A percentile compares a stretch with the other conserved stretches of the same genome.
These are phyloP conservation scores for Thumatha senex DNA, from an alignment of 2,888 invertebrate species.

Conservation along the genomic window DNA sequence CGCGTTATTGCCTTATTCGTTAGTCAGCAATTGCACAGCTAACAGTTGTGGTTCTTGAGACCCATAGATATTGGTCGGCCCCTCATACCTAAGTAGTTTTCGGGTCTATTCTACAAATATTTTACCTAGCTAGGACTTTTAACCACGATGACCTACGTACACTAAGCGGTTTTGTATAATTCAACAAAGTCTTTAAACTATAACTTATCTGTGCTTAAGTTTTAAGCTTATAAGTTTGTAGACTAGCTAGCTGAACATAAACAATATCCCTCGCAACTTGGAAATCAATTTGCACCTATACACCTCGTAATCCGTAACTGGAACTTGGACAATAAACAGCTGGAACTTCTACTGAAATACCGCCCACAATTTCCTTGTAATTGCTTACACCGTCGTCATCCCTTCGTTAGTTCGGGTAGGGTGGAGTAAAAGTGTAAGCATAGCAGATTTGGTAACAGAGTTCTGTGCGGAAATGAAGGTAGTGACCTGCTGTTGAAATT, in stretches of 20 bases:
- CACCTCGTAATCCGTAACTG: slow-evolving; percentile 1
- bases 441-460: background rate
- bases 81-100: no score
- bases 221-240: background rate
- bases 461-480: background rate
- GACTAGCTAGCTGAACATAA: background rate
- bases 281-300: slow-evolving; percentile 5
- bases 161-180: no score
- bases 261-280: slow-evolving; percentile 1
- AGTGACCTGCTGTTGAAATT: no score
- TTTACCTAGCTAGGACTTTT: no score
- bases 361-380: slow-evolving; percentile 12
- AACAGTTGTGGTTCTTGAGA: no score
- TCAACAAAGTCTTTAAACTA: background rate
- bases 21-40: no score
- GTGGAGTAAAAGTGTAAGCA: background rate
- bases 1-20: no score
- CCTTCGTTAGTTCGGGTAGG: slow-evolving; percentile 9
- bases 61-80: no score
- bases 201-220: background rate
- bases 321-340: slow-evolving; percentile 20
- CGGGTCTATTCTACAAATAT: no score
- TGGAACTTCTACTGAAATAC: slow-evolving; percentile 11
- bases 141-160: no score
- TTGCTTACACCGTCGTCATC: slow-evolving; percentile 11